Conservation (phyloP, 2,113 vertebrate genomes). For the Cyanocitta stelleri region DNA sequence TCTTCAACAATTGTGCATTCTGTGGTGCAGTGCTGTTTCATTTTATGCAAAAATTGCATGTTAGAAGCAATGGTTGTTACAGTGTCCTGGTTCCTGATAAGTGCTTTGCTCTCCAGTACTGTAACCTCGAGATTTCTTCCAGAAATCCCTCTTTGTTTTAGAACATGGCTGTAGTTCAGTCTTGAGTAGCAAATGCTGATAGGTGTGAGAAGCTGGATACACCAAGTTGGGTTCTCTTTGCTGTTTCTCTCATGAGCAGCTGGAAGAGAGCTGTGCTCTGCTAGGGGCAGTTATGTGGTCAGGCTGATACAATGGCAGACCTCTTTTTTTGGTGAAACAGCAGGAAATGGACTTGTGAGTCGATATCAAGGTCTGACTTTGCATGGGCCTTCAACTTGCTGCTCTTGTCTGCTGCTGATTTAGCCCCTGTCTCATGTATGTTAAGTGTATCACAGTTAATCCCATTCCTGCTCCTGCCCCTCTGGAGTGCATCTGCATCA, state of each 20-base stretch:
- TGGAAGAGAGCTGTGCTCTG: not conserved
- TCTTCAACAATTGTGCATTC: not conserved
- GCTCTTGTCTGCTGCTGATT: not conserved
- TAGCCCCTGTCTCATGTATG: accelerated
- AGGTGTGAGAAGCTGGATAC: not conserved
- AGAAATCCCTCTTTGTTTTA: not conserved
- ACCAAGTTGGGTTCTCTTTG: not conserved
- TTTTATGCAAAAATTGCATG: not conserved
- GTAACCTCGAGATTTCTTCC: not conserved
- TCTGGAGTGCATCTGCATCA: not conserved
- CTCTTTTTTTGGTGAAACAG: not conserved
- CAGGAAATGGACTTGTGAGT: not conserved
- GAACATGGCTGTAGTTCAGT: not conserved
- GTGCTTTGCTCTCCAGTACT: not conserved
- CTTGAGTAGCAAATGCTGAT: not conserved
- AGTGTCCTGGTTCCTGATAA: not conserved
- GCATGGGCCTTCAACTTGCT: not conserved
- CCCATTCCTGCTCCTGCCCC: not conserved
- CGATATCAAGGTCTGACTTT: not conserved
- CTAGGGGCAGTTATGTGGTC: accelerated
- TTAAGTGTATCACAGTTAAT: not conserved
- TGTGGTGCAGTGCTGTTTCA: not conserved
- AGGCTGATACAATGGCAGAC: not conserved
- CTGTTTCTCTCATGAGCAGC: not conserved
- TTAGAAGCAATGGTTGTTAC: not conserved